Evolutionary conservation across 2,888 invertebrate genomes (phyloP).

Genomic region (Microdon myrmicae): DNA sequence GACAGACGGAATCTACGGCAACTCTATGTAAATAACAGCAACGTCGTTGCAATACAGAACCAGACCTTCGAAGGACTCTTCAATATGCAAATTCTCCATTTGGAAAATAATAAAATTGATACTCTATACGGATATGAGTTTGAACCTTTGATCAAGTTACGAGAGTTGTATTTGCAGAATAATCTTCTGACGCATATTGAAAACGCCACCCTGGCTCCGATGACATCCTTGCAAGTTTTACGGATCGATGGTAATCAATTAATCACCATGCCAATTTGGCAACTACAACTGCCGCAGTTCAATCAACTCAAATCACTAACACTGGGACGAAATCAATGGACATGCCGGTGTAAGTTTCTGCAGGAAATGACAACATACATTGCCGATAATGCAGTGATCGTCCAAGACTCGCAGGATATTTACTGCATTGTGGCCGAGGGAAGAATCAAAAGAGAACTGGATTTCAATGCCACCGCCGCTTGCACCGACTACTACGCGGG

Average conservation of each 20-base stretch:
- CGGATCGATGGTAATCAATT: slow-evolving; percentile 87
- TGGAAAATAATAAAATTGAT: slow-evolving; percentile 84
- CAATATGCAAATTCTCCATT: slow-evolving; percentile 82
- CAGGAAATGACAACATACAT: slow-evolving; percentile 87
- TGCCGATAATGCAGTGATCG: slow-evolving; percentile 82
- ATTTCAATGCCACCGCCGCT: slow-evolving; percentile 82
- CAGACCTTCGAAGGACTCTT: slow-evolving; percentile 89
- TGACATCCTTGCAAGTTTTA: slow-evolving; percentile 83
- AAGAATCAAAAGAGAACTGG: slow-evolving; percentile 75
- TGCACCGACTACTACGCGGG: slow-evolving; percentile 89
- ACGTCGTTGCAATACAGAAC: slow-evolving; percentile 87
- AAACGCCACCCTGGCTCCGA: slow-evolving; percentile 81
- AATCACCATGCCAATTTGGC: slow-evolving; percentile 85
- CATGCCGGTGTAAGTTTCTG: slow-evolving; percentile 89
- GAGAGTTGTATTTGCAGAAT: slow-evolving; percentile 86
- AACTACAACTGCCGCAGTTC: slow-evolving; percentile 66
- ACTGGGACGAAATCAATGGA: slow-evolving; percentile 87
- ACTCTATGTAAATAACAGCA: slow-evolving; percentile 86
- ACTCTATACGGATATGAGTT: slow-evolving; percentile 88
- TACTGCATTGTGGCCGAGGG: slow-evolving; percentile 73
- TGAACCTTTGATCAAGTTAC: slow-evolving; percentile 81
- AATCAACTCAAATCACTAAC: slow-evolving; percentile 65
- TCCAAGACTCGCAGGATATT: slow-evolving; percentile 82
- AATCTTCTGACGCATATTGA: slow-evolving; percentile 83
- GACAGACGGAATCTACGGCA: slow-evolving; percentile 90